phyloP scores from a whole-genome alignment of 2,888 invertebrate genomes.

The Tinea semifulvella region DNA sequence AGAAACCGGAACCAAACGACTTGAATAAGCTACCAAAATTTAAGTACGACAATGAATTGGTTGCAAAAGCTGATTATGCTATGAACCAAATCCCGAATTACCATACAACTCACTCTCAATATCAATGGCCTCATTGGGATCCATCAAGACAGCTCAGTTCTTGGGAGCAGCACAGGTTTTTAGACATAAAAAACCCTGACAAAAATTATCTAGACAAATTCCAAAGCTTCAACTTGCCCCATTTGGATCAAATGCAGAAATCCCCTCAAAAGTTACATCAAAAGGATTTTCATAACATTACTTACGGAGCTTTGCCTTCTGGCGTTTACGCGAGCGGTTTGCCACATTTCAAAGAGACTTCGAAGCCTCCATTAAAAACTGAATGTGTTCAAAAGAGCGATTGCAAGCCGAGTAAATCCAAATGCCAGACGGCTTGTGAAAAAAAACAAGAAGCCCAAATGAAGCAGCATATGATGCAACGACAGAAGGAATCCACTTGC shows the following conservation, averaged over 20 bases:
- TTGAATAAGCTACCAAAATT: constrained; percentile 63
- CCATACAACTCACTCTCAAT: constrained; percentile 69
- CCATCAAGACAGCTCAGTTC: constrained; percentile 52
- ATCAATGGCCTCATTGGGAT: constrained; percentile 70
- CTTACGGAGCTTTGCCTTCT: constrained; percentile 51
- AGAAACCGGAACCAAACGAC: constrained; percentile 56
- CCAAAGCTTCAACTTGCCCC: constrained; percentile 66
- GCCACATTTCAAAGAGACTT: constrained; percentile 50
- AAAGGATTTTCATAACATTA: constrained; percentile 56
- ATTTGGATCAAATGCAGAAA: constrained; percentile 67
- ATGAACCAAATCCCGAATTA: constrained; percentile 75
- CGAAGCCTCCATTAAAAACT: constrained; percentile 42
- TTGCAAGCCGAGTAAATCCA: constrained; percentile 49
- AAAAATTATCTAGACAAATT: constrained; percentile 70
- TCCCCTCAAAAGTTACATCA: constrained; percentile 68
- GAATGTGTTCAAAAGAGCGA: constrained; percentile 54
- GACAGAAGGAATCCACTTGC: constrained; percentile 43
- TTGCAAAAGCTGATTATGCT: constrained; percentile 69
- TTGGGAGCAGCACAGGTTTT: constrained; percentile 62
- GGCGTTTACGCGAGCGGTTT: constrained; percentile 47
- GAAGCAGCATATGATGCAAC: constrained; percentile 52
- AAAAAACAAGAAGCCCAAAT: constrained; percentile 37
- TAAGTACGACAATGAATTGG: constrained; percentile 61
- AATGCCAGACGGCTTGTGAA: constrained; percentile 38
- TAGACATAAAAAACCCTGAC: constrained; percentile 57